A percentile compares a stretch with the other conserved stretches of the same genome.
Conservation (phyloP, 1,140 invertebrate genomes). For the Hycleus cichorii region DNA sequence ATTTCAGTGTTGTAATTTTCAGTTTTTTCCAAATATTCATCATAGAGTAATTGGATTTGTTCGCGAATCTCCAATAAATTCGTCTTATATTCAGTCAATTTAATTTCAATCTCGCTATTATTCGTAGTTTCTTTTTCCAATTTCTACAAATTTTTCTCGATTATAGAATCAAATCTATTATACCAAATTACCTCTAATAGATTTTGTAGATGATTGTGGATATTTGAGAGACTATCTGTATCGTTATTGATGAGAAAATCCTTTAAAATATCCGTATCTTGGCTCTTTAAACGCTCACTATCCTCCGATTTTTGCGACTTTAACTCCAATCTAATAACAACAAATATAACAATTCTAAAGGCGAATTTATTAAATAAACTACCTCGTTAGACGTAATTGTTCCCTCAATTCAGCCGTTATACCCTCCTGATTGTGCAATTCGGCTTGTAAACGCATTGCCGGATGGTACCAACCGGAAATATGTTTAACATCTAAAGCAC, state of each 20-base stretch:
- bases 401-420: constrained; percentile 50
- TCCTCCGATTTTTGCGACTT: neutral
- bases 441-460: constrained; percentile 62
- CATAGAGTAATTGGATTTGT: constrained; percentile 29
- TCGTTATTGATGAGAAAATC: neutral
- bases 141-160: neutral
- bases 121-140: constrained; percentile 1
- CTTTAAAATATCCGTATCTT: neutral
- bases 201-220: constrained; percentile 2
- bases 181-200: neutral
- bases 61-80: constrained; percentile 24
- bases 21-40: constrained; percentile 20
- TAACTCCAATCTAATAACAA: constrained; percentile 25
- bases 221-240: neutral
- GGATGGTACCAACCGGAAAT: constrained; percentile 68
- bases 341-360: no score
- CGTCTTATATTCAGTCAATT: constrained; percentile 15
- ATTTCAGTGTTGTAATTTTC: constrained; percentile 18
- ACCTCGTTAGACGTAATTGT: constrained; percentile 34
- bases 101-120: constrained; percentile 1
- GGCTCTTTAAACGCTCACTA: neutral
- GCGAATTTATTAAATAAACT: constrained; percentile 8
- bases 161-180: neutral
- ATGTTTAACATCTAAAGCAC: constrained; percentile 60
- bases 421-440: constrained; percentile 54